Evolutionary conservation across 2,888 invertebrate genomes (phyloP), one percentile per base, ranked within the genome.

Genomic region (Priocnemis perturbator): DNA sequence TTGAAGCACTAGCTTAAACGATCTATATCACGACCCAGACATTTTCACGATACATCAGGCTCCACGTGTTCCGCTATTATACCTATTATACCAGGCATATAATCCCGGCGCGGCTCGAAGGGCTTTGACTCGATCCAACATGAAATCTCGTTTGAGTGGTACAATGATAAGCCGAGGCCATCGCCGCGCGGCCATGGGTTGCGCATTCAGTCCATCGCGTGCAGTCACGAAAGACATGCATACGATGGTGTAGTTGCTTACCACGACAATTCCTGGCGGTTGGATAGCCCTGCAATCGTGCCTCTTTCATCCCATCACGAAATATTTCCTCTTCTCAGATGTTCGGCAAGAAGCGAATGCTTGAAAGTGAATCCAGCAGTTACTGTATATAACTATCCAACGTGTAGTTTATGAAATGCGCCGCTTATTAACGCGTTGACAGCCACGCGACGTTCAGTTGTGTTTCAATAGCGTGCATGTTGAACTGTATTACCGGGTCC

Each of bases 1-100:
- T 37, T 37, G 7, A 37, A 37, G 37, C 11, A 2, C 7, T 11
- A 1, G 37, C 37, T 9, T 11, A 37, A 37, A 37, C 37, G 37
- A 9, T 3, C 37, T 37, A 37, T 37, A 11, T 26, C 26, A 5
- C 26, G 37, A 1, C 7, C 4, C 37, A 9, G 37, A 37, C 37
- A 37, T 37, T 37, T 37, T 37, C 11, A 37, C 37, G 37, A 37
- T 37, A 11, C 37, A 37, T 37, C 37, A 9, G 37, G 37, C 73
- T 58, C 69, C 56, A 58, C 71, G 74, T 66, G 64, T 67, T 64
- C 48, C 59, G 60, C 73, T 74, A 73, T 79, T 76, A 77, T 65
- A 74, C 74, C 75, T 73, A 77, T 77, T 79, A 80, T 68, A 62
- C 60, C 64, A 60, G 57, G 20, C 64, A 37, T 61, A 60, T 65